Evolutionary conservation across 2,113 vertebrate species (phyloP).

Genomic region (Oncorhynchus kisutch): DNA sequence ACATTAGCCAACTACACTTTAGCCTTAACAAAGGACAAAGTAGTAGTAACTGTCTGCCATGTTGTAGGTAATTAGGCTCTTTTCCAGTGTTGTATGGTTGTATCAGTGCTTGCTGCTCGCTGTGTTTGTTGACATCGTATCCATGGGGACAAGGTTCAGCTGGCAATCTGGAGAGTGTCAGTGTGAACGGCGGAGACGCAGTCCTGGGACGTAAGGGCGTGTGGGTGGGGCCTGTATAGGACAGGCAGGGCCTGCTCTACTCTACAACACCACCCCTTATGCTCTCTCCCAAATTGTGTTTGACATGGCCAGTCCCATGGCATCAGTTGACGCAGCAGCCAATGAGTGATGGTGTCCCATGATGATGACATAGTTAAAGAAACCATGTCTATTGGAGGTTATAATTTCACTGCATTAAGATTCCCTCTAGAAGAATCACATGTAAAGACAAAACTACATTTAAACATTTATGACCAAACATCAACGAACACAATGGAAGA

Average conservation of each 20-base stretch:
- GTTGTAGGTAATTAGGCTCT: not conserved
- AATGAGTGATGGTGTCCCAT: not conserved
- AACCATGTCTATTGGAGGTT: not conserved
- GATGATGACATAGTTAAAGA: not conserved
- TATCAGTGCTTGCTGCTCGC: not conserved
- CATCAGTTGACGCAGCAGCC: not conserved
- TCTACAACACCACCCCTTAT: too few relatives aligned
- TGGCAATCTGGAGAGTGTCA: constrained; percentile 17
- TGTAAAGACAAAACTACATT: not conserved
- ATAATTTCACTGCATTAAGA: not conserved
- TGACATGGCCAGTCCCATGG: not conserved
- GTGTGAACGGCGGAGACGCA: not conserved
- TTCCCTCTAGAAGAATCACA: not conserved
- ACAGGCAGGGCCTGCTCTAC: not conserved
- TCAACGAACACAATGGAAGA: not conserved
- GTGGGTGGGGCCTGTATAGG: not conserved
- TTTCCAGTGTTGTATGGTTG: not conserved
- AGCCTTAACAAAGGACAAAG: too few relatives aligned
- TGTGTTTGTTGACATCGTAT: constrained; percentile 31
- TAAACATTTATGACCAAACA: not conserved
- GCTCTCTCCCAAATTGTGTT: not conserved
- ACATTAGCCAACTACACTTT: not conserved
- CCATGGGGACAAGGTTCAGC: constrained; percentile 26
- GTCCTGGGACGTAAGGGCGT: not conserved
- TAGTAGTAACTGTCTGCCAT: not conserved